These are phyloP conservation scores for Notarius quadriscutis DNA, from an alignment of 2,113 vertebrate genomes.

Conservation along the genomic window DNA sequence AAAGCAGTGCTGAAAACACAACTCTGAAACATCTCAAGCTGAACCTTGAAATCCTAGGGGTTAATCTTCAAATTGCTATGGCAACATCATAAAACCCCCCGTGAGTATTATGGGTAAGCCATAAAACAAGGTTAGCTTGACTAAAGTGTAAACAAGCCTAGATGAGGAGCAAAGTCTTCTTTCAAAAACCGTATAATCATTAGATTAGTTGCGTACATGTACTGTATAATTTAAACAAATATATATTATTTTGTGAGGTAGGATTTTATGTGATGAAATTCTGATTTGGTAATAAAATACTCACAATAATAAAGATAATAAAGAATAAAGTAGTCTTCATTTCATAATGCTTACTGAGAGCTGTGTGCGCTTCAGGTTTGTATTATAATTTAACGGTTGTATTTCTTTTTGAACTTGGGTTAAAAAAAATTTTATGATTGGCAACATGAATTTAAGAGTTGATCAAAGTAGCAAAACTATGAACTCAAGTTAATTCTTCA, in stretches of 20 bases:
- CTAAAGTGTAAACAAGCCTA: conserved; percentile 48
- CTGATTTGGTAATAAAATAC: not conserved
- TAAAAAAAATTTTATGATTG: not conserved
- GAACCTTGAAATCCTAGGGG: conserved; percentile 40
- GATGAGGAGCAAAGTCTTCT: conserved; percentile 48
- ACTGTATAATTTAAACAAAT: not conserved
- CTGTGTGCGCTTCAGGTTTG: not conserved
- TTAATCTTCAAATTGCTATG: conserved; percentile 38
- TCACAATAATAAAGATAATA: not conserved
- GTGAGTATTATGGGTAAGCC: conserved; percentile 40
- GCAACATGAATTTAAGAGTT: not conserved
- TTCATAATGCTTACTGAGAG: not conserved
- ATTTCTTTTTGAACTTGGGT: not conserved
- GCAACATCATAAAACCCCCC: conserved; percentile 43
- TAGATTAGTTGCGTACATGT: not conserved
- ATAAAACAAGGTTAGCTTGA: conserved; percentile 49
- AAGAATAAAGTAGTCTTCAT: not conserved
- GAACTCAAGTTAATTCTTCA: not conserved
- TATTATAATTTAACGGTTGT: not conserved
- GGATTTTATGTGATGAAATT: not conserved
- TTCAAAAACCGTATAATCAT: conserved; percentile 10
- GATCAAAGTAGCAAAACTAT: not conserved
- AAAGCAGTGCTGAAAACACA: not conserved
- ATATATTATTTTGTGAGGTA: not conserved
- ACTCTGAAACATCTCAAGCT: not conserved